A percentile compares a stretch with the other conserved stretches of the same genome.
Evolutionary conservation across 2,113 vertebrate species (phyloP).

Genomic region (Chiloscyllium plagiosum): DNA sequence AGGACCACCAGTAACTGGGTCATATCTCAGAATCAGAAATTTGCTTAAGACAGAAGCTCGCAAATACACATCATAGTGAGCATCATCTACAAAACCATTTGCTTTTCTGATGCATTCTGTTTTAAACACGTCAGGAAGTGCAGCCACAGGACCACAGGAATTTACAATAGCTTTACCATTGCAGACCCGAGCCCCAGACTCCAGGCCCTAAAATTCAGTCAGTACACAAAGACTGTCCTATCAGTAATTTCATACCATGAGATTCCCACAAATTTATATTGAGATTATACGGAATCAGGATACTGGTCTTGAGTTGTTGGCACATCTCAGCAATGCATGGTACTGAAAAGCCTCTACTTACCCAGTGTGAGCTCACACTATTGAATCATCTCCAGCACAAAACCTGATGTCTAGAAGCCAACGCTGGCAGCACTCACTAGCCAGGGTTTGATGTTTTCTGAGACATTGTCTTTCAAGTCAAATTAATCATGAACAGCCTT

Average conservation of each 20-base stretch:
- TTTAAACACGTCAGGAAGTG: conserved; percentile 33
- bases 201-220: background rate
- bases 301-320: conserved; percentile 37
- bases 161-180: background rate
- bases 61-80: background rate
- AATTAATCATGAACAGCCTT: background rate
- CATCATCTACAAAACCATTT: background rate
- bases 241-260: conserved; percentile 32
- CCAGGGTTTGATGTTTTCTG: conserved; percentile 36
- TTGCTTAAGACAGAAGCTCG: background rate
- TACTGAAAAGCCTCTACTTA: conserved; percentile 34
- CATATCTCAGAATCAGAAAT: background rate
- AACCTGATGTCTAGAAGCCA: background rate
- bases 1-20: background rate
- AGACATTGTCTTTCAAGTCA: conserved; percentile 29
- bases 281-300: conserved; percentile 28
- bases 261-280: conserved; percentile 32
- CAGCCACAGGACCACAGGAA: conserved; percentile 19
- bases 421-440: conserved; percentile 2
- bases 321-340: conserved; percentile 31
- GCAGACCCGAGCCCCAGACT: background rate
- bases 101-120: background rate
- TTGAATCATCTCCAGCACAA: conserved; percentile 8
- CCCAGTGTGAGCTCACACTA: background rate
- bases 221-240: background rate